Conservation (phyloP, 1,140 invertebrate genomes). For the Berghia stephanieae region DNA sequence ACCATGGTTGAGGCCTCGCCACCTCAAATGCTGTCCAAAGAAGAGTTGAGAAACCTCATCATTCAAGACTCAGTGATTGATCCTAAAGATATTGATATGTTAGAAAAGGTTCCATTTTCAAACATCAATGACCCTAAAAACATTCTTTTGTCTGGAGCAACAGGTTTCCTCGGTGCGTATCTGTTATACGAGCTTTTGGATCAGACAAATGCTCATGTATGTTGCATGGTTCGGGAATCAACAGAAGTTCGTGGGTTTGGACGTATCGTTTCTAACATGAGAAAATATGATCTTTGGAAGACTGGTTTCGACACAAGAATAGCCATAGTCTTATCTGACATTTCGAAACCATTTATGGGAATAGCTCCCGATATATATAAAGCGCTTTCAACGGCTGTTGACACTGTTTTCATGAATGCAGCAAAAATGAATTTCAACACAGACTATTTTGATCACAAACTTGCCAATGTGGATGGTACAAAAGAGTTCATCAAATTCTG, state of each 20-base stretch:
- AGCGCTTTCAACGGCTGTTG: slow-evolving; percentile 38
- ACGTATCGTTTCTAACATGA: slow-evolving; percentile 43
- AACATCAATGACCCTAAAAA: slow-evolving; percentile 37
- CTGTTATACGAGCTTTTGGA: slow-evolving; percentile 45
- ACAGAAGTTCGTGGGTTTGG: slow-evolving; percentile 43
- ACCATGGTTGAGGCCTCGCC: no score
- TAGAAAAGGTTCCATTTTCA: not conserved
- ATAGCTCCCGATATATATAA: slow-evolving; percentile 47
- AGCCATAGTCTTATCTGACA: slow-evolving; percentile 45
- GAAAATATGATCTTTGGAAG: slow-evolving; percentile 46
- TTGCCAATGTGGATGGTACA: slow-evolving; percentile 46
- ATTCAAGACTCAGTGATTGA: slow-evolving; percentile 36
- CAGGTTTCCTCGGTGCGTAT: slow-evolving; percentile 48
- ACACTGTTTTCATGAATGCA: slow-evolving; percentile 50
- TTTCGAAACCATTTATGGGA: slow-evolving; percentile 43
- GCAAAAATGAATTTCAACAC: slow-evolving; percentile 52
- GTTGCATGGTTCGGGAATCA: slow-evolving; percentile 48
- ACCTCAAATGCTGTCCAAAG: no score
- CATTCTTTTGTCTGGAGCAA: slow-evolving; percentile 46
- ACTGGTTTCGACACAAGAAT: slow-evolving; percentile 41
- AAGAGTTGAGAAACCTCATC: slow-evolving; percentile 36
- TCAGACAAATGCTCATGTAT: slow-evolving; percentile 44
- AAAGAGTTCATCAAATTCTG: slow-evolving; percentile 48
- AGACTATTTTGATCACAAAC: slow-evolving; percentile 44
- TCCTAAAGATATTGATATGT: not conserved